These are phyloP conservation scores for Parthenolecanium corni DNA, from an alignment of 2,888 invertebrate species.

Conservation along the genomic window DNA sequence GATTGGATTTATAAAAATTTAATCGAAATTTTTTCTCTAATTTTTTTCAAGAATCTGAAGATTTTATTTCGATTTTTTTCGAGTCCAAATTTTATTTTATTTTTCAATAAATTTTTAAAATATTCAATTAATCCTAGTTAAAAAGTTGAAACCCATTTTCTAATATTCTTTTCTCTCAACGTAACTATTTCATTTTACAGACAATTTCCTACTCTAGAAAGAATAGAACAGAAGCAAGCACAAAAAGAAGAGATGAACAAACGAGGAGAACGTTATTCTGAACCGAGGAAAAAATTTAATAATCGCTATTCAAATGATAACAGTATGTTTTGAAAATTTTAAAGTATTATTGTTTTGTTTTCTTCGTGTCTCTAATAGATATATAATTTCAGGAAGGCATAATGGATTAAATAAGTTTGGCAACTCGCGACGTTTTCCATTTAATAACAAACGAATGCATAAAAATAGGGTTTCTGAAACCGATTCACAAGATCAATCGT, in stretches of 20 bases:
- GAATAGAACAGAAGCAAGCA: constrained; percentile 38
- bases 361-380: not conserved
- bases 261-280: constrained; percentile 42
- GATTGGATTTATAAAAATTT: too few species aligned
- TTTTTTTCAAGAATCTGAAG: too few species aligned
- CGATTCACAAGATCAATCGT: not conserved
- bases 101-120: too few species aligned
- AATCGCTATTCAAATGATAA: not conserved
- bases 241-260: constrained; percentile 37
- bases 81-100: too few species aligned
- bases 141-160: too few species aligned
- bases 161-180: too few species aligned
- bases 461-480: not conserved
- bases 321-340: not conserved
- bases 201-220: constrained; percentile 57
- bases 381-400: not conserved
- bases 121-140: too few species aligned
- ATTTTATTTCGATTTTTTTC: constrained; percentile 3
- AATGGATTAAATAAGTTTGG: not conserved
- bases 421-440: not conserved
- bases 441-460: not conserved
- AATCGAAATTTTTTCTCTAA: too few species aligned
- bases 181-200: constrained; percentile 37
- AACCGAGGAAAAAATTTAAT: constrained; percentile 3
- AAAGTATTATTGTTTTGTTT: not conserved